Evolutionary conservation across 92 coral and sea anemone genomes (phyloP).

Genomic region (Porites cylindrica): DNA sequence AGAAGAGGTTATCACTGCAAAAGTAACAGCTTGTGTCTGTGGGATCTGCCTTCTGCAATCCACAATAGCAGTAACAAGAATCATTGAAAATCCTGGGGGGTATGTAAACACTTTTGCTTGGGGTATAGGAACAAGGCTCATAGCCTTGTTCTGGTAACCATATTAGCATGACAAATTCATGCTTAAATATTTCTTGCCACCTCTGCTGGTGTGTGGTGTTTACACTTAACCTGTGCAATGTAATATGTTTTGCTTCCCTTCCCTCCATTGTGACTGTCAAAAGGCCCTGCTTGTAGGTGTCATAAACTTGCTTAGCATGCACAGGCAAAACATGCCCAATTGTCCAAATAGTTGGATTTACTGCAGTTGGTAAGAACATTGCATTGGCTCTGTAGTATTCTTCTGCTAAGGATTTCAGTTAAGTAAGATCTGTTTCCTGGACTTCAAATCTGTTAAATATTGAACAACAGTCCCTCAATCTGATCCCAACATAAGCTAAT

Average conservation of each 20-base stretch:
- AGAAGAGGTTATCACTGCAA: conserved; percentile 48
- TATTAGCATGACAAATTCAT: conserved; percentile 78
- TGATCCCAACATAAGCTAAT: conserved; percentile 28
- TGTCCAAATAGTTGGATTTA: conserved; percentile 2
- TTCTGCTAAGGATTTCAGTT: conserved; percentile 13
- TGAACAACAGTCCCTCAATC: conserved; percentile 23
- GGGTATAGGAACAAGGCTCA: conserved; percentile 57
- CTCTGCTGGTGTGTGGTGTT: conserved; percentile 66
- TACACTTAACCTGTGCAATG: conserved; percentile 55
- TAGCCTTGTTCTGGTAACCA: conserved; percentile 84
- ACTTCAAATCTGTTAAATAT: conserved; percentile 12
- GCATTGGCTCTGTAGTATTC: conserved; percentile 11
- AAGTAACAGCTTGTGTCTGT: conserved; percentile 61
- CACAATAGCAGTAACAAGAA: conserved; percentile 71
- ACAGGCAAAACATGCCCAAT: not conserved
- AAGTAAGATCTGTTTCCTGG: conserved; percentile 25
- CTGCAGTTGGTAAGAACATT: conserved; percentile 8
- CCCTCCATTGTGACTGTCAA: conserved; percentile 78
- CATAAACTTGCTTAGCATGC: conserved; percentile 2
- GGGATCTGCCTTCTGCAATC: conserved; percentile 64
- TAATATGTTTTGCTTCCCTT: conserved; percentile 76
- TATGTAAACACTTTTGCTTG: conserved; percentile 66
- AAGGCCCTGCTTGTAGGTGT: not conserved
- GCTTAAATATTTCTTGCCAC: conserved; percentile 76
- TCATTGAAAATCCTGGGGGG: conserved; percentile 67